A percentile compares a stretch with the other conserved stretches of the same genome.
Conservation (phyloP, 2,113 vertebrate genomes). For the Lontra canadensis region DNA sequence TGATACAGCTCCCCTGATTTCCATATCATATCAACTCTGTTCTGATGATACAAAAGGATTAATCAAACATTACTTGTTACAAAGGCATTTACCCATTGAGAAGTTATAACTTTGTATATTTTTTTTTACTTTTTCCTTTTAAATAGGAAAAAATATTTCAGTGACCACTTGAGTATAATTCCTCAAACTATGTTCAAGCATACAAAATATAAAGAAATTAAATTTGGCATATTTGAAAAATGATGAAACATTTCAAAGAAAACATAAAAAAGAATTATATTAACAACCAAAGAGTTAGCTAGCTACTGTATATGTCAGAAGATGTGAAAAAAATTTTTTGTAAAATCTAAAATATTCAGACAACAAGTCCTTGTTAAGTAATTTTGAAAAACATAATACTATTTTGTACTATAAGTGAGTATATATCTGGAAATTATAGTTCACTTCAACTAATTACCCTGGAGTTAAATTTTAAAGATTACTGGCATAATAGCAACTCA, state of each 20-base stretch:
- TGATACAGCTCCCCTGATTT: not conserved
- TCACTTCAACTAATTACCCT: not conserved
- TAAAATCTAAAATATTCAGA: not conserved
- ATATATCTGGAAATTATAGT: not conserved
- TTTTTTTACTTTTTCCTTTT: constrained; percentile 8
- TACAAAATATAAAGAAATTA: not conserved
- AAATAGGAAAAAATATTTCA: not conserved
- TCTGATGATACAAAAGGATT: not conserved
- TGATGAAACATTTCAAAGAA: not conserved
- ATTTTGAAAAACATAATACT: constrained; percentile 39
- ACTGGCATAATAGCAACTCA: not conserved
- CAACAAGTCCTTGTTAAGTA: not conserved
- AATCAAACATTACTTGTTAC: not conserved
- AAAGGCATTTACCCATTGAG: not conserved
- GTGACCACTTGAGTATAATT: not conserved
- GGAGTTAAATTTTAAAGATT: constrained; percentile 23
- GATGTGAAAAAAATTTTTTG: constrained; percentile 40
- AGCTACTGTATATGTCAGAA: not conserved
- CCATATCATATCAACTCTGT: not conserved
- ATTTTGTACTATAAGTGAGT: not conserved
- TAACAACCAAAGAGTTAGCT: constrained; percentile 4
- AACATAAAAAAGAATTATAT: not conserved
- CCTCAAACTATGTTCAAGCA: not conserved
- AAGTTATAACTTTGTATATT: not conserved
- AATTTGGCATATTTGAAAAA: constrained; percentile 43